A percentile compares a stretch with the other conserved stretches of the same genome.
phyloP scores from a whole-genome alignment of 2,888 invertebrate species.

The Leptopterna dolabrata region DNA sequence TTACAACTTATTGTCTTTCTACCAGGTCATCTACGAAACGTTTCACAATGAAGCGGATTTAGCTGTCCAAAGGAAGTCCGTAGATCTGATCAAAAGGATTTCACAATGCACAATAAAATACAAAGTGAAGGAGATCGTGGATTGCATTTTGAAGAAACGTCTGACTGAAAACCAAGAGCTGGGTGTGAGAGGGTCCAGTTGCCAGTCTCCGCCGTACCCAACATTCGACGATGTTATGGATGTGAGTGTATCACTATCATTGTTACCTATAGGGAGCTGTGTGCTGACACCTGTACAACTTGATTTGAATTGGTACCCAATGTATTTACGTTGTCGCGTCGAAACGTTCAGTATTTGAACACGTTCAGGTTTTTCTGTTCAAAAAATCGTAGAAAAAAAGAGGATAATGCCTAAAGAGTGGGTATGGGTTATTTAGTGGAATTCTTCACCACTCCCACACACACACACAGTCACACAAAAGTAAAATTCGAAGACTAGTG shows the following conservation, averaged over 20 bases:
- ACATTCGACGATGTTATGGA: not conserved
- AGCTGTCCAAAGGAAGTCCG: conserved; percentile 75
- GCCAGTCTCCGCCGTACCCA: not conserved
- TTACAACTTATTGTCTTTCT: not conserved
- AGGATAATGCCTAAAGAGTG: too few species aligned
- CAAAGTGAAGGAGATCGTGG: conserved; percentile 67
- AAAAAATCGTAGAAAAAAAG: too few species aligned
- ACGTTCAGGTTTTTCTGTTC: too few species aligned
- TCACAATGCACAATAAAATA: conserved; percentile 72
- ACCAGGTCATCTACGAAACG: conserved; percentile 72
- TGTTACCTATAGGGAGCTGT: too few species aligned
- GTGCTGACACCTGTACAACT: too few species aligned
- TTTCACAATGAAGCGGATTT: conserved; percentile 78
- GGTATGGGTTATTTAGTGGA: too few species aligned
- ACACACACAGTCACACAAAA: too few species aligned
- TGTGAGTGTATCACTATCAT: not conserved
- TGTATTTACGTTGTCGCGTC: too few species aligned
- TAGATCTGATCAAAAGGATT: conserved; percentile 71
- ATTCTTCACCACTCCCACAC: too few species aligned
- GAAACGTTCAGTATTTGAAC: too few species aligned
- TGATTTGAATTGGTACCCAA: too few species aligned
- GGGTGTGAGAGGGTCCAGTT: not conserved
- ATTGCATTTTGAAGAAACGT: not conserved
- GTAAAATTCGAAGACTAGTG: too few species aligned
- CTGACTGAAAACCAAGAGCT: not conserved